Conservation (phyloP, 2,888 invertebrate species). For the Xylophagus ater region DNA sequence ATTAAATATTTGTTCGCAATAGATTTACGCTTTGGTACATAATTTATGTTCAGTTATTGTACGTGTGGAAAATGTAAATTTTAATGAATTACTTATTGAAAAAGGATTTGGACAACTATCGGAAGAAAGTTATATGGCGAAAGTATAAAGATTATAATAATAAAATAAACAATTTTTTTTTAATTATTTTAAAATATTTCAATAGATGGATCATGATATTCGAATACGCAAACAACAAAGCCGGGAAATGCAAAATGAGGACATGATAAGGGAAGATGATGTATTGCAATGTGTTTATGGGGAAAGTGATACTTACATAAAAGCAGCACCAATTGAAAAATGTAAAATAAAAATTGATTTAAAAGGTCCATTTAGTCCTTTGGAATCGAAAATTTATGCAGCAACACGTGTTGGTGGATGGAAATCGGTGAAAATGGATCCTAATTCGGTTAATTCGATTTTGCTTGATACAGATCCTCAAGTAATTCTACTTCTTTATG, state of each 20-base stretch:
- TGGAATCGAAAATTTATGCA: slow-evolving; percentile 61
- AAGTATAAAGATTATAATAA: slow-evolving; percentile 39
- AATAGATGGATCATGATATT: slow-evolving; percentile 49
- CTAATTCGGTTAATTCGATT: slow-evolving; percentile 74
- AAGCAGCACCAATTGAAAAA: slow-evolving; percentile 32
- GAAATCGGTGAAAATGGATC: slow-evolving; percentile 56
- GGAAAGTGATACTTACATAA: slow-evolving; percentile 37
- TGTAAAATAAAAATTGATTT: slow-evolving; percentile 37
- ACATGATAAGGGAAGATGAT: no score
- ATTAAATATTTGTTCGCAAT: slow-evolving; percentile 9
- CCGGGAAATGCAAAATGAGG: slow-evolving; percentile 24
- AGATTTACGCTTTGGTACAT: slow-evolving; percentile 64
- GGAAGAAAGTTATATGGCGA: slow-evolving; percentile 70
- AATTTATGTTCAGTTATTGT: slow-evolving; percentile 60
- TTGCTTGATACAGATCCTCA: slow-evolving; percentile 71
- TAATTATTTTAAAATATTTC: no score
- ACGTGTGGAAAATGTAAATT: slow-evolving; percentile 36
- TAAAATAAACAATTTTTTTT: no score
- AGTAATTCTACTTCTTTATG: slow-evolving; percentile 38
- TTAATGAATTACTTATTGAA: slow-evolving; percentile 55
- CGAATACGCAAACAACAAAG: slow-evolving; percentile 38
- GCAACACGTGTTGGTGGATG: slow-evolving; percentile 47
- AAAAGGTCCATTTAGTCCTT: slow-evolving; percentile 70
- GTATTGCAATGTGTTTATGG: no score
- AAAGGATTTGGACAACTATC: slow-evolving; percentile 51